Evolutionary conservation across 2,113 vertebrate species (phyloP), one percentile per base, ranked within the genome.

Genomic region (Heliornis fulica): DNA sequence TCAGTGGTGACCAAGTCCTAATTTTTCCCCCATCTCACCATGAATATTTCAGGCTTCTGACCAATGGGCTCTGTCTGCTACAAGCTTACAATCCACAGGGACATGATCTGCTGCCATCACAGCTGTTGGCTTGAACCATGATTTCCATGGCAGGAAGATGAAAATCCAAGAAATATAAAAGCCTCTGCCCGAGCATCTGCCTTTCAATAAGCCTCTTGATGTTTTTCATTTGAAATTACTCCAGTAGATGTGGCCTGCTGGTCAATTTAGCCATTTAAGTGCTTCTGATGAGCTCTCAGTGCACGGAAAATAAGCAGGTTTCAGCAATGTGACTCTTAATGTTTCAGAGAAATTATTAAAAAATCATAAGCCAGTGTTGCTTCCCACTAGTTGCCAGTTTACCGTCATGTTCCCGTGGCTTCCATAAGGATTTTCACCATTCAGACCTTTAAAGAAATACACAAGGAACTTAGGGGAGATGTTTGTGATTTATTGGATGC

Each of bases 331-430:
- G 31, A 75, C 32, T 91, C 13, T 26, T 26, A 76, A 41, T 9
- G 20, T 89, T 94, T 78, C 71, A 56, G 10, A 70, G 66, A 74
- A 78, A 91, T 96, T 64, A 94, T 91, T 91, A 45, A 87, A 94
- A 92, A 83, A n/a, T 65, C 79, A 40, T 68, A 78, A 89, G 26
- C 10, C 19, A 86, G 76, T 5, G 25, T 41, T 68, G n/a, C 89
- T 87, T 75, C 83, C 77, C 66, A 36, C 66, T 85, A 93, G 89
- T 89, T 87, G 64, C 57, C 91, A 26, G 1, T 76, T 90, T 65
- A 25, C 29, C 63, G 40, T 20, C 23, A 0, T 13, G 45, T 53
- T 77, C 69, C 78, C 21, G 0, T 10, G 31, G 60, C 74, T 86
- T 83, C 82, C 78, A 72, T 28, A 28, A 69, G 64, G 56, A 86